phyloP scores from a whole-genome alignment of 2,113 vertebrate species.

The Gavia stellata region DNA sequence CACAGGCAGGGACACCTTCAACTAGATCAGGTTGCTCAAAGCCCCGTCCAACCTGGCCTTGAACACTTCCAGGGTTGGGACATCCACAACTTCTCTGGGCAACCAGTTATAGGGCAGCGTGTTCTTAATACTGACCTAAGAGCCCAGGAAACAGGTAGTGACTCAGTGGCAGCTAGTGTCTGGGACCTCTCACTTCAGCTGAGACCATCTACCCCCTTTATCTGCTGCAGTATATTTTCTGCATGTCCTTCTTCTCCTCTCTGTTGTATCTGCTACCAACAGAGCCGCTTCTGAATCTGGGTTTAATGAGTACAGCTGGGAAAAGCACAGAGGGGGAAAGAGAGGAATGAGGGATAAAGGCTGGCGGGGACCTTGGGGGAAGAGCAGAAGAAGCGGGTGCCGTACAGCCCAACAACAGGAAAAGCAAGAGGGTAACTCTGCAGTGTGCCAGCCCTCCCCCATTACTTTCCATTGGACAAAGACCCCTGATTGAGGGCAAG shows the following conservation, averaged over 20 bases:
- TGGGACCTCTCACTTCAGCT: neutral
- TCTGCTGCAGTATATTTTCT: neutral
- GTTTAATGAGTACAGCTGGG: neutral
- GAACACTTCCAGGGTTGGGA: neutral
- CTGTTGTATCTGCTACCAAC: neutral
- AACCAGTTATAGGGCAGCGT: neutral
- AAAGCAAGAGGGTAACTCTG: neutral
- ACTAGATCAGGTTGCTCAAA: neutral
- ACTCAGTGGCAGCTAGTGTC: neutral
- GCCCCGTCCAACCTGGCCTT: neutral
- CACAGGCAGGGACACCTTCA: neutral
- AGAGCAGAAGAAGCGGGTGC: neutral
- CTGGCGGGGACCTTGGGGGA: neutral
- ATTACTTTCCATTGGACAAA: neutral
- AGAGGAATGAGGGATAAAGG: neutral
- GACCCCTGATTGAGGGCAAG: neutral
- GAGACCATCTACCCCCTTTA: neutral
- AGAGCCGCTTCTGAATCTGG: neutral
- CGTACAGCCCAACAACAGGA: neutral
- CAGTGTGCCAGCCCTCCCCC: accelerated
- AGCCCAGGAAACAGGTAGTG: neutral
- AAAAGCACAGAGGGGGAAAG: neutral
- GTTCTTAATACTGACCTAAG: neutral
- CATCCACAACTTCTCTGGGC: neutral
- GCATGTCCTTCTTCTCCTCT: neutral